These are phyloP conservation scores for Oncopodura yosiiana DNA, from an alignment of 1,140 invertebrate genomes.

Conservation along the genomic window DNA sequence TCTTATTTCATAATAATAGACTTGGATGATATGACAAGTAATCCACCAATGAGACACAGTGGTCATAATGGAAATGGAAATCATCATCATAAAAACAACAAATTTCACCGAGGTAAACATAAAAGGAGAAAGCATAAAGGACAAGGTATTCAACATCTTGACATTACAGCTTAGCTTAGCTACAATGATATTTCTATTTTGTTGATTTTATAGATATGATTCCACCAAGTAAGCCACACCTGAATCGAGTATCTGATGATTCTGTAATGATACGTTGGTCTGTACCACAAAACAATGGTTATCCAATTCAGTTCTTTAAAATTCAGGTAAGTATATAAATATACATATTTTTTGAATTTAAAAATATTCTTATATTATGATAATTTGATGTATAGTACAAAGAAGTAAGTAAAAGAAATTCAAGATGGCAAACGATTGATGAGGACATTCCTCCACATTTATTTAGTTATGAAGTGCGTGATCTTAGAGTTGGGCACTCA, in stretches of 20 bases:
- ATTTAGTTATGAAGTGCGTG: slow-evolving; percentile 63
- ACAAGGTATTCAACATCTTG: slow-evolving; percentile 21
- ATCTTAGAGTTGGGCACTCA: slow-evolving; percentile 59
- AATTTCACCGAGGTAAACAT: slow-evolving; percentile 31
- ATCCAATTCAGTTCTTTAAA: slow-evolving; percentile 81
- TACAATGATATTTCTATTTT: slow-evolving; percentile 2
- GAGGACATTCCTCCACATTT: slow-evolving; percentile 67
- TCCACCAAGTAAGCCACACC: slow-evolving; percentile 71
- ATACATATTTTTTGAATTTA: slow-evolving; percentile 41
- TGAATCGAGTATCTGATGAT: slow-evolving; percentile 63
- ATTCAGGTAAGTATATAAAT: slow-evolving; percentile 61
- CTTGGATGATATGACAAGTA: slow-evolving; percentile 21
- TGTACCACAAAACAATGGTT: slow-evolving; percentile 61
- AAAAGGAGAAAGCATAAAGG: slow-evolving; percentile 33
- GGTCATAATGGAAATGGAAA: slow-evolving; percentile 8
- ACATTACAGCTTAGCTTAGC: not conserved
- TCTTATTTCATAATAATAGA: slow-evolving; percentile 14
- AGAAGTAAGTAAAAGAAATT: slow-evolving; percentile 43
- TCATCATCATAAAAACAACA: slow-evolving; percentile 33
- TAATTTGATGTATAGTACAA: slow-evolving; percentile 31
- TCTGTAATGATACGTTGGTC: slow-evolving; percentile 87
- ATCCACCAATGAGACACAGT: slow-evolving; percentile 28
- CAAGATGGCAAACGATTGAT: slow-evolving; percentile 68
- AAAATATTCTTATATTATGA: not conserved
- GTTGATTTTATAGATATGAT: slow-evolving; percentile 56